Conservation (phyloP, 2,113 vertebrate species). For the Oryzias javanicus region DNA sequence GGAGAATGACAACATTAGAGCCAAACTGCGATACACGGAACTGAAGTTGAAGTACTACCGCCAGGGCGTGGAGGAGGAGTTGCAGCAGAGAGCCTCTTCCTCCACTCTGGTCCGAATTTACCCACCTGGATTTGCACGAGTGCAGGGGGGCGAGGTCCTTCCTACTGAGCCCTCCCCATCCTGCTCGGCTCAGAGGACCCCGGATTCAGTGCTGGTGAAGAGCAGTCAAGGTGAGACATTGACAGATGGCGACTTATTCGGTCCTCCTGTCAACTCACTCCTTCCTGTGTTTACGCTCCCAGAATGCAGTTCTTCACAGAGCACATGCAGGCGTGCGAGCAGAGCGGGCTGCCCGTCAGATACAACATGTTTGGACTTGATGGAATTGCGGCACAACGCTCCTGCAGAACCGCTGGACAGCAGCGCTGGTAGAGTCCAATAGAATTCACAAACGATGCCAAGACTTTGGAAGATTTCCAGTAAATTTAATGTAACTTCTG, state of each 20-base stretch:
- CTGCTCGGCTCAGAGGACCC: constrained; percentile 13
- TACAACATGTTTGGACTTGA: background rate
- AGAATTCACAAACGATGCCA: too few relatives aligned
- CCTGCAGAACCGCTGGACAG: constrained; percentile 23
- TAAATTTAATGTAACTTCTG: too few relatives aligned
- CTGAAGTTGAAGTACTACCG: constrained; percentile 74
- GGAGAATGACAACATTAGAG: constrained; percentile 75
- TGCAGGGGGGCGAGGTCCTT: constrained; percentile 13
- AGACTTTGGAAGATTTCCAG: too few relatives aligned
- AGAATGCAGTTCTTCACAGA: constrained; percentile 48
- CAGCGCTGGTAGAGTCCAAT: constrained; percentile 33
- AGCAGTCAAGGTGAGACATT: constrained; percentile 29
- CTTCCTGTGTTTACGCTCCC: constrained; percentile 12
- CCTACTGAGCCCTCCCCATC: constrained; percentile 15
- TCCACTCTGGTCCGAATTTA: constrained; percentile 34
- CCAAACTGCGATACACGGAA: constrained; percentile 74
- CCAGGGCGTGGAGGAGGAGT: constrained; percentile 71
- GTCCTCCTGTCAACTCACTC: background rate
- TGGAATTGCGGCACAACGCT: constrained; percentile 17
- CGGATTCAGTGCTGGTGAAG: constrained; percentile 1
- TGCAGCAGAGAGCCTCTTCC: constrained; percentile 60
- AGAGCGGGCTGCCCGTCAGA: constrained; percentile 18
- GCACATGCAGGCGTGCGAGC: background rate
- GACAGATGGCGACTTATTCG: too few relatives aligned
- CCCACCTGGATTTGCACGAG: constrained; percentile 8